Conservation (phyloP, 2,113 vertebrate genomes). For the Actenoides hombroni region DNA sequence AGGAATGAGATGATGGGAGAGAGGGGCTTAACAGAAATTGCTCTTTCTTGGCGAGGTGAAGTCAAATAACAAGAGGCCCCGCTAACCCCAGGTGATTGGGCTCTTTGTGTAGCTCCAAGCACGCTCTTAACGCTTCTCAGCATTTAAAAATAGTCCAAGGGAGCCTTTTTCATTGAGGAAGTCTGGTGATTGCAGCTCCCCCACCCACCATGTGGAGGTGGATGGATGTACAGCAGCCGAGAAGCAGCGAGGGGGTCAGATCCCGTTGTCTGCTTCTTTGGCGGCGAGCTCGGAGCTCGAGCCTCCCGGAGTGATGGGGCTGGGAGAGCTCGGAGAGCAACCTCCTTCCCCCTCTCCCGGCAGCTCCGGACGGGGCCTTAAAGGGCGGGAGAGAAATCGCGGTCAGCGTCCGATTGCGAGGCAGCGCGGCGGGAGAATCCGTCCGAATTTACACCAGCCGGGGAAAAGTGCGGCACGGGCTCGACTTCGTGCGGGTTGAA, state of each 20-base stretch:
- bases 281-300: neutral
- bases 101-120: slow-evolving; percentile 54
- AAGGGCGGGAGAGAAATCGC: neutral
- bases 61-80: slow-evolving; percentile 8
- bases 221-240: slow-evolving; percentile 21
- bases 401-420: neutral
- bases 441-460: neutral
- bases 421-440: neutral
- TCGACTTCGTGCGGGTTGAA: neutral
- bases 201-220: slow-evolving; percentile 49
- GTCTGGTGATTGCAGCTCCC: slow-evolving; percentile 7
- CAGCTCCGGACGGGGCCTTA: neutral
- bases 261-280: neutral
- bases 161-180: slow-evolving; percentile 40
- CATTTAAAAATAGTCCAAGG: slow-evolving; percentile 43
- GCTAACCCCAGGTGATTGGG: neutral
- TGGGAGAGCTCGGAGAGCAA: neutral
- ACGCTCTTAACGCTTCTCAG: neutral
- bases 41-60: slow-evolving; percentile 38
- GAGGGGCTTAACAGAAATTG: neutral
- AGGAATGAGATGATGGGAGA: neutral
- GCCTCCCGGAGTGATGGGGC: neutral
- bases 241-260: neutral
- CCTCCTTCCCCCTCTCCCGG: neutral
- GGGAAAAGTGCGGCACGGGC: slow-evolving; percentile 1